Conservation (phyloP, 2,113 vertebrate genomes). For the Zeus faber region DNA sequence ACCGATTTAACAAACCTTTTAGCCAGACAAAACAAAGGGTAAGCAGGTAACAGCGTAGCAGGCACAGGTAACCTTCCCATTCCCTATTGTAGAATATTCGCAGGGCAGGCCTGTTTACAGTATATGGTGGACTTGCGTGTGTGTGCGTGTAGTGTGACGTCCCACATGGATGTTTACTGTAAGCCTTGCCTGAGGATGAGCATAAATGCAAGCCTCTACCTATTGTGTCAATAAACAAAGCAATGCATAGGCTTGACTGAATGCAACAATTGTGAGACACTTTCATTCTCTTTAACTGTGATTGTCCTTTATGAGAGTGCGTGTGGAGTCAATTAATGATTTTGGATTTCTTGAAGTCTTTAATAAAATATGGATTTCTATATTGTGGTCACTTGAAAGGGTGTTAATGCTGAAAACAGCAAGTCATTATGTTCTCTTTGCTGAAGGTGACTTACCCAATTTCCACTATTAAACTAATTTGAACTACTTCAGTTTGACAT, state of each 20-base stretch:
- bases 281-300: slow-evolving; percentile 7
- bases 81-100: background rate
- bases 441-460: too few species aligned
- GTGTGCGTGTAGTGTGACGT: slow-evolving; percentile 8
- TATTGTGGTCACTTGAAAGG: too few species aligned
- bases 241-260: background rate
- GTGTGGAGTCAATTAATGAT: slow-evolving; percentile 31
- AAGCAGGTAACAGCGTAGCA: too few species aligned
- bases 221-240: slow-evolving; percentile 29
- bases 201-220: slow-evolving; percentile 26
- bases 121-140: slow-evolving; percentile 14
- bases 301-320: background rate
- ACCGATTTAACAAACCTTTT: too few species aligned
- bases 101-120: slow-evolving; percentile 26
- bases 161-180: slow-evolving; percentile 43
- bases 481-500: too few species aligned
- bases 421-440: too few species aligned
- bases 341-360: too few species aligned
- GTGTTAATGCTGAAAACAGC: too few species aligned
- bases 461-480: too few species aligned
- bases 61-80: too few species aligned
- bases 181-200: slow-evolving; percentile 35
- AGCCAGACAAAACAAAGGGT: too few species aligned
- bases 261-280: background rate
- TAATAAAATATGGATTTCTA: too few species aligned